These are phyloP conservation scores for Ramphastos sulfuratus DNA, from an alignment of 2,113 vertebrate species.

Conservation along the genomic window DNA sequence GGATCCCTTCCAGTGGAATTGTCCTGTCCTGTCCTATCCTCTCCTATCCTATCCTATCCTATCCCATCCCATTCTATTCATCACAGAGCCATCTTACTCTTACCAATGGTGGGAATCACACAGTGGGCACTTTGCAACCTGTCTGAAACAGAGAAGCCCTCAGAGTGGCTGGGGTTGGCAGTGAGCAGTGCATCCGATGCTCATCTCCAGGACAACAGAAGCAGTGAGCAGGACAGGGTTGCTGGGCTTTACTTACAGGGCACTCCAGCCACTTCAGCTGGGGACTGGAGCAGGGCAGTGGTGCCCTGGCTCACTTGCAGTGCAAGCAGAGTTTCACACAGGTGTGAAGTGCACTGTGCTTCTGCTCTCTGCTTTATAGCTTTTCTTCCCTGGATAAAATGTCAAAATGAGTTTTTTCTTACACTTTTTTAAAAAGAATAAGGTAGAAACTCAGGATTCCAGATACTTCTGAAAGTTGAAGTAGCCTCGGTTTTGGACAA, in stretches of 20 bases:
- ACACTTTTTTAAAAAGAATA: neutral
- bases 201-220: neutral
- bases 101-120: neutral
- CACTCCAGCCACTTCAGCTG: neutral
- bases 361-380: neutral
- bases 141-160: neutral
- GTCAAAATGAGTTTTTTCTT: neutral
- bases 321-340: neutral
- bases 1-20: neutral
- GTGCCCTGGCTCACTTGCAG: neutral
- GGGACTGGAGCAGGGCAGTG: neutral
- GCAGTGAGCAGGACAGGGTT: neutral
- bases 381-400: neutral
- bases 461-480: neutral
- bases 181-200: rapidly evolving
- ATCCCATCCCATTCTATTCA: neutral
- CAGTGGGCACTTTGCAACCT: neutral
- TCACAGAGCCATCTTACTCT: neutral
- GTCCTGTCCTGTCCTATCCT: neutral
- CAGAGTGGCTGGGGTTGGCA: neutral
- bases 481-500: neutral
- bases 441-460: neutral
- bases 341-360: neutral
- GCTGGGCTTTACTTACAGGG: neutral
- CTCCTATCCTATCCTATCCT: neutral